Percentiles rank a stretch among this genome's conserved stretches.
phyloP scores from a whole-genome alignment of 2,888 invertebrate species.

The Apodemia mormo region DNA sequence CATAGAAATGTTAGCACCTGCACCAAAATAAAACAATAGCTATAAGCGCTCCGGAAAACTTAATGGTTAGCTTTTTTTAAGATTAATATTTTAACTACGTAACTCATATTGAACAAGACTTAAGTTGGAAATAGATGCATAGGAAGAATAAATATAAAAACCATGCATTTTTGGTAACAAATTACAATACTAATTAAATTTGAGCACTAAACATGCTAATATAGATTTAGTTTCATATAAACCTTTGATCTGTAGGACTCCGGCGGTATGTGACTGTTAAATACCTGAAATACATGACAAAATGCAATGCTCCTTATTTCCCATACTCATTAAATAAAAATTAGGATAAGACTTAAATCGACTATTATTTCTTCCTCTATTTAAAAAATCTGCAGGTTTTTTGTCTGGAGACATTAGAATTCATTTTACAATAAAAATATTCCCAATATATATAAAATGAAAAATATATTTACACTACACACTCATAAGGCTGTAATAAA shows the following conservation, averaged over 20 bases:
- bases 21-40: conserved; percentile 41
- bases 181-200: conserved; percentile 40
- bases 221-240: conserved; percentile 82
- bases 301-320: conserved; percentile 66
- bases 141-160: background rate
- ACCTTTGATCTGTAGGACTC: conserved; percentile 96
- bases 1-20: conserved; percentile 41
- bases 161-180: conserved; percentile 53
- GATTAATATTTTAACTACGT: no score
- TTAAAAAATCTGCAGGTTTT: no score
- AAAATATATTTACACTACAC: no score
- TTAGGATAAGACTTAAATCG: no score
- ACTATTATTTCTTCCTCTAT: no score
- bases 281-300: conserved; percentile 89
- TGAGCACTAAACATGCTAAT: conserved; percentile 75
- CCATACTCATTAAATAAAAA: no score
- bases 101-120: no score
- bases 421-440: no score
- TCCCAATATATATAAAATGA: no score
- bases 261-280: conserved; percentile 97
- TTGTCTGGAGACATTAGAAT: no score
- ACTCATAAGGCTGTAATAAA: no score
- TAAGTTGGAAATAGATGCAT: background rate
- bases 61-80: no score
- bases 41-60: conserved; percentile 38